These are phyloP conservation scores for Rhombomys opimus DNA, from an alignment of 2,113 vertebrate genomes.

Conservation along the genomic window DNA sequence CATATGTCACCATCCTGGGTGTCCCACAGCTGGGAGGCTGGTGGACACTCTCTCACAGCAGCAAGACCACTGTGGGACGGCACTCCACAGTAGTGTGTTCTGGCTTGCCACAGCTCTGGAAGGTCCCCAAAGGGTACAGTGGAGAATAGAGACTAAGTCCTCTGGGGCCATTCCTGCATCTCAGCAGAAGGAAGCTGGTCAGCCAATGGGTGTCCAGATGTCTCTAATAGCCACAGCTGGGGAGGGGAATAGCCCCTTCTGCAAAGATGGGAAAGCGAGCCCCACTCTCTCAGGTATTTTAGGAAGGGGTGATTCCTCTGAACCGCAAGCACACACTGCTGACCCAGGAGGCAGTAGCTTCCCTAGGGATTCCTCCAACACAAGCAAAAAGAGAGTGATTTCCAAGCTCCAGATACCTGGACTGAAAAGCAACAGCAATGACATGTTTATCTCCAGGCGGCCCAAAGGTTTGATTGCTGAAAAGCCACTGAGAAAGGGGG, in stretches of 20 bases:
- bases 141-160: neutral
- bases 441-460: neutral
- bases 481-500: neutral
- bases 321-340: neutral
- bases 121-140: accelerated
- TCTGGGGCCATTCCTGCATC: neutral
- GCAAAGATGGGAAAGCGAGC: neutral
- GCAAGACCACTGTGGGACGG: neutral
- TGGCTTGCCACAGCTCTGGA: neutral
- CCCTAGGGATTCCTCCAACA: neutral
- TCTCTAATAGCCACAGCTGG: neutral
- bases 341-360: neutral
- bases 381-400: neutral
- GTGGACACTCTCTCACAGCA: neutral
- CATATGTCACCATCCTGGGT: neutral
- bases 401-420: neutral
- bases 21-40: neutral
- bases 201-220: neutral
- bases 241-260: neutral
- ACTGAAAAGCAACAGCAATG: neutral
- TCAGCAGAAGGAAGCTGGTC: neutral
- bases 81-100: no score
- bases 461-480: no score
- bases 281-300: neutral
- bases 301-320: neutral